Base-by-base conservation (phyloP, 2,113 vertebrate species). In the Semnornis frantzii region DNA sequence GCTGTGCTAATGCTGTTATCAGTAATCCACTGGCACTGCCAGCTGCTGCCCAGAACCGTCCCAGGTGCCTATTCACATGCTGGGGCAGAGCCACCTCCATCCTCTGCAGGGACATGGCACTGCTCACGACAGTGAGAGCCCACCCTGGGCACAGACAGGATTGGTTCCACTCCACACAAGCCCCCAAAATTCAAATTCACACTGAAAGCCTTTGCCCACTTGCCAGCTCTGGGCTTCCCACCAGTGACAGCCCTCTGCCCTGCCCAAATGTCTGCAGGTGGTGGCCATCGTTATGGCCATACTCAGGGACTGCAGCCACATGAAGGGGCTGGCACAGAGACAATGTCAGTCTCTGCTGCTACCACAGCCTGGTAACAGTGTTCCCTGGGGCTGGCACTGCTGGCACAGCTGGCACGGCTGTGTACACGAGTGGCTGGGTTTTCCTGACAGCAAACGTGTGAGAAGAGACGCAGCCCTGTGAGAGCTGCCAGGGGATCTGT, bases 261-360 rank as follows among this genome's bases (percentile, higher is more conserved):
- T 15, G 34, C 23, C 66, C 13, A 58, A 9, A 17, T 0, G 1
- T 2, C 19, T 19, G 34, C 69, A 48, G 59, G 55, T 5, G 0
- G 9, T 52, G 60, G 30, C 27, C 2, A 0, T 55, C 2, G 1
- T 77, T 27, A 54, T 2, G 1, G 46, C 37, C 6, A 1, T 23
- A 20, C 33, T 24, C 1, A 1, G 59, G 52, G 31, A 65, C 66
- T 1, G 1, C 65, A 48, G 19, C 59, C 2, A 0, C 5, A 6
- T 0, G 0, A 48, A 60, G 2, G 24, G 42, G 54, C 71, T 79
- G 82, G 63, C 82, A 75, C 66, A 39, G 54, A 14, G 24, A 5
- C 1, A 5, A 12, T 3, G 7, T 50, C 5, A 3, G 18, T 71
- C 18, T 28, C 80, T 39, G 74, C 30, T 62, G 50, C 55, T n/a